Evolutionary conservation across 92 coral and sea anemone species (phyloP), one percentile per base, ranked within the genome.

Genomic region (Pocillopora meandrina): DNA sequence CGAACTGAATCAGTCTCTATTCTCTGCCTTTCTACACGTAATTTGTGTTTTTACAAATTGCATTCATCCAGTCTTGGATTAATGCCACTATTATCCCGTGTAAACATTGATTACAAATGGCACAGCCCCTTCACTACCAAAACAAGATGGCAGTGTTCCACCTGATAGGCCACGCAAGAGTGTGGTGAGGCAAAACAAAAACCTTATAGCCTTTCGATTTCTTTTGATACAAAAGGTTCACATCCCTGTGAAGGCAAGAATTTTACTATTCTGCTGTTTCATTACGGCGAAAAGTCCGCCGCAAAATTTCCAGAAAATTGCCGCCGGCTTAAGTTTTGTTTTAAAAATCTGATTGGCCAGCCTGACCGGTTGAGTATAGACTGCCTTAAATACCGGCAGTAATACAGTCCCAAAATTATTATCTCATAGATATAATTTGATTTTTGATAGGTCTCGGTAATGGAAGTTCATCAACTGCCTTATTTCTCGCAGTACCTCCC

Each of bases 51-150:
- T 81, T 66, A 52, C 34, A 70, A 33, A 34, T 26, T 58, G 42
- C 63, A 81, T 8, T 70, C 60, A 81, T 65, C 42, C 36, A 81
- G 65, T 59, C 77, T 81, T 83, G 86, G 86, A 83, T 62, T 16
- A 5, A 16, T 83, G 86, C 86, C 86, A 83, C 86, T 34, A 83
- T 83, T 83, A 83, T 83, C 72, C 34, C 76, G 21, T 81, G 75
- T 56, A 58, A 81, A 81, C 84, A 81, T 68, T 67, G 76, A 70
- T 20, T 70, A 55, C 66, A 71, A 81, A 81, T 71, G 85, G 63
- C 84, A 70, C 35, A 23, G 58, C 56, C 42, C 56, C 84, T 23
- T 33, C 75, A 67, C 75, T 73, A 70, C 85, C 70, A 59, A 68
- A 70, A 60, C 77, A 70, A 70, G 76, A 58, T 81, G 35, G 59